phyloP scores from a whole-genome alignment of 2,888 invertebrate species.

The Hipparchia sbordonii region DNA sequence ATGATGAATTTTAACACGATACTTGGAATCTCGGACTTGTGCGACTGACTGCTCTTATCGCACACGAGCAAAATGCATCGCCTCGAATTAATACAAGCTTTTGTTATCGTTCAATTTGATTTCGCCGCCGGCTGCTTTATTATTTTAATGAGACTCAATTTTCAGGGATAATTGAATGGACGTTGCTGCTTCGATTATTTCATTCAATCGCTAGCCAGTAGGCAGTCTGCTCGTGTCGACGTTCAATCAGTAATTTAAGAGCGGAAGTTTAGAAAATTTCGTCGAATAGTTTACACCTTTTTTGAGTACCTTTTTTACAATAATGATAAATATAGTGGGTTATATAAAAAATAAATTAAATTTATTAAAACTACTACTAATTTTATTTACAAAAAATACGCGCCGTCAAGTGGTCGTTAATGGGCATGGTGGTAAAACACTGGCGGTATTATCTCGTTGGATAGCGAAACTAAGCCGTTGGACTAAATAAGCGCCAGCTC shows the following conservation, averaged over 20 bases:
- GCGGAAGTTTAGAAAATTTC: conserved; percentile 14
- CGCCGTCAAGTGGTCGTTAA: no score
- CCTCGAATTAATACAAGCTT: conserved; percentile 73
- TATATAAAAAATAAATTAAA: no score
- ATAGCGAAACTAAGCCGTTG: no score
- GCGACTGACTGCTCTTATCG: conserved; percentile 47
- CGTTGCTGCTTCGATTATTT: conserved; percentile 72
- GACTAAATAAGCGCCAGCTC: no score
- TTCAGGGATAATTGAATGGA: conserved; percentile 79
- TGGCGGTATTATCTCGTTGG: no score
- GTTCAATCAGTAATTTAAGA: conserved; percentile 22
- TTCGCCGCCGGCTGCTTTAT: conserved; percentile 78
- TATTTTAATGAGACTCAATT: conserved; percentile 82
- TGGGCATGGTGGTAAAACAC: no score
- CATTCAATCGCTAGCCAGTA: conserved; percentile 59
- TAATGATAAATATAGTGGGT: no score
- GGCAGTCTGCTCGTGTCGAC: conserved; percentile 43
- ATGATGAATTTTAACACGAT: conserved; percentile 8
- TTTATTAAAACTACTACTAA: no score
- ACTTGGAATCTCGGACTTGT: conserved; percentile 35
- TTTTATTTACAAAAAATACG: no score
- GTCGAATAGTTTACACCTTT: no score
- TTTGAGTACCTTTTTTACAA: no score
- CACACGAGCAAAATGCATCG: conserved; percentile 56
- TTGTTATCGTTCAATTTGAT: conserved; percentile 82